phyloP scores from a whole-genome alignment of 2,113 vertebrate species.

The Sylvicapra grimmia region DNA sequence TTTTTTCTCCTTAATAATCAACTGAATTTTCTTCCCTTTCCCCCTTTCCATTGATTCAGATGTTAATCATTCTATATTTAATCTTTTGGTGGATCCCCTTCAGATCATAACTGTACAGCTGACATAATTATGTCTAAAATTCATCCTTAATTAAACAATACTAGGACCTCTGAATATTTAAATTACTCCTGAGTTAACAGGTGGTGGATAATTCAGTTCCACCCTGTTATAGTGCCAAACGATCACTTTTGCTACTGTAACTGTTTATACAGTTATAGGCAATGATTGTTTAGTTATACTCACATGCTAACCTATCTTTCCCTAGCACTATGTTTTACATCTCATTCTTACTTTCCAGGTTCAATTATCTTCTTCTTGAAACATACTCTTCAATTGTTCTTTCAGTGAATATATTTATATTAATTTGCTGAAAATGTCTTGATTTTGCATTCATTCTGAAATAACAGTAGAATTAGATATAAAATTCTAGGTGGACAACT shows the following conservation, averaged over 20 bases:
- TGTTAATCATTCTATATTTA: slow-evolving; percentile 9
- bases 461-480: neutral
- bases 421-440: neutral
- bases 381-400: neutral
- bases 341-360: neutral
- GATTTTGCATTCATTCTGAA: slow-evolving; percentile 1
- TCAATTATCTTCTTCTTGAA: slow-evolving; percentile 1
- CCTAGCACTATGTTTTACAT: neutral
- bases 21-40: neutral
- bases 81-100: neutral
- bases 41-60: neutral
- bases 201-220: neutral
- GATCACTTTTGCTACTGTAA: neutral
- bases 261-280: neutral
- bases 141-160: slow-evolving; percentile 20
- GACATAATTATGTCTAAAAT: slow-evolving; percentile 18
- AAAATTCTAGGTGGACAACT: neutral
- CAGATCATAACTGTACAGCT: neutral
- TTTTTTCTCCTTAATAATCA: neutral
- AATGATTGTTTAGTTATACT: neutral
- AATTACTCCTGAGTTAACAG: neutral
- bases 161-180: slow-evolving; percentile 6
- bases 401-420: neutral
- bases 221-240: neutral
- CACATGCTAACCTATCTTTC: neutral